A percentile compares a stretch with the other conserved stretches of the same genome.
Evolutionary conservation across 2,113 vertebrate species (phyloP).

Genomic region (Pholis gunnellus): DNA sequence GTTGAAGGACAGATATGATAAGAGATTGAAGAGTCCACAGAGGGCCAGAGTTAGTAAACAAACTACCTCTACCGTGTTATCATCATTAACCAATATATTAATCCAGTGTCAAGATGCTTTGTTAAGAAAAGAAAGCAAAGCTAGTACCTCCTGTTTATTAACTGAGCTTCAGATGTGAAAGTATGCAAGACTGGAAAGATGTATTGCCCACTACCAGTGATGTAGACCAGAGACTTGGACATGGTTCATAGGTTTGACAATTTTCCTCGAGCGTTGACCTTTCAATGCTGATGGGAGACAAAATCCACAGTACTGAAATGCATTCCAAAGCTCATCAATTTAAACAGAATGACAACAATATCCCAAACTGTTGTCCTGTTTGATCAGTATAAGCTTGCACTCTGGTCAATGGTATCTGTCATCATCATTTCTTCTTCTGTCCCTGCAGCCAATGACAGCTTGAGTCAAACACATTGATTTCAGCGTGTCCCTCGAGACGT

Average conservation of each 20-base stretch:
- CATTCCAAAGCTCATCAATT: background rate
- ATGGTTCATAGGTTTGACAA: background rate
- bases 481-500: background rate
- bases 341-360: background rate
- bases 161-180: background rate
- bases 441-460: background rate
- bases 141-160: background rate
- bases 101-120: background rate
- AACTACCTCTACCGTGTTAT: background rate
- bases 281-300: no score
- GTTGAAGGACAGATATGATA: constrained; percentile 7
- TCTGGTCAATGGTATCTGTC: background rate
- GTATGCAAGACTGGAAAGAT: background rate
- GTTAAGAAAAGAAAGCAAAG: background rate
- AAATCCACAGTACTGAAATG: background rate
- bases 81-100: background rate
- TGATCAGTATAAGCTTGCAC: background rate
- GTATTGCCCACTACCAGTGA: background rate
- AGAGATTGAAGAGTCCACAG: constrained; percentile 8
- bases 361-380: background rate
- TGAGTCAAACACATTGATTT: background rate
- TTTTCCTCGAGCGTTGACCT: no score
- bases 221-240: background rate
- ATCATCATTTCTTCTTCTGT: background rate
- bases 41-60: background rate